Evolutionary conservation across 2,113 vertebrate species (phyloP), one percentile per base, ranked within the genome.

Genomic region (Ochotona princeps): DNA sequence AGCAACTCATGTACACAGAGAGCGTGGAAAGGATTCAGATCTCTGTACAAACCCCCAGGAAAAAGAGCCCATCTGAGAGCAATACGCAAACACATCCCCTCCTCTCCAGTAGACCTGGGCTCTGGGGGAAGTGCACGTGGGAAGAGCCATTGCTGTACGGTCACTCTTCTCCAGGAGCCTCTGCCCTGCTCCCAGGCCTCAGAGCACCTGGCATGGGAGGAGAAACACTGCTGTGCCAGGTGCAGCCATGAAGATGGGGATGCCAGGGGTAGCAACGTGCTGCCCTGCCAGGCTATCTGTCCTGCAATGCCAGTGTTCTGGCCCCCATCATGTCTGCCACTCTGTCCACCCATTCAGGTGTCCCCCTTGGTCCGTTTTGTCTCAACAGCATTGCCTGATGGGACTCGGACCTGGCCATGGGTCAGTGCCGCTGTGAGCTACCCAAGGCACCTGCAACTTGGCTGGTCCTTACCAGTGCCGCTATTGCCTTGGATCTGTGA

Each of bases 261-360:
- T 57, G 54, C 54, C 54, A 57, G 54, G 38, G 54, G 17, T 7
- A 15, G 18, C 20, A 25, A 35, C 25, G 32, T 4, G 20, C 2
- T 11, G 11, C n/a, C 26, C 32, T 18, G 15, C 28, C 18, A n/a
- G 57, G 28, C 44, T 6, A 1, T 78, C 11, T 66, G 44, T 65
- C 60, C 35, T 21, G 11, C 2, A 35, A 38, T 2, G 8, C 38
- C 26, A 51, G 61, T 5, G 3, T 47, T 3, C 73, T 74, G 44
- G 84, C 13, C 18, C 69, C 9, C 25, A 3, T 1, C 21, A 8
- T 26, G 76, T 30, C 28, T 32, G 28, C 11, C 47, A 6, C 26
- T 14, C 32, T 35, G 12, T 7, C 72, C 25, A 23, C 12, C 28
- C 0, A 15, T 35, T 51, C 1, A 6, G 30, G 20, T 1, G 2